Conservation (phyloP, 2,888 invertebrate species). For the Synergus umbraculus region DNA sequence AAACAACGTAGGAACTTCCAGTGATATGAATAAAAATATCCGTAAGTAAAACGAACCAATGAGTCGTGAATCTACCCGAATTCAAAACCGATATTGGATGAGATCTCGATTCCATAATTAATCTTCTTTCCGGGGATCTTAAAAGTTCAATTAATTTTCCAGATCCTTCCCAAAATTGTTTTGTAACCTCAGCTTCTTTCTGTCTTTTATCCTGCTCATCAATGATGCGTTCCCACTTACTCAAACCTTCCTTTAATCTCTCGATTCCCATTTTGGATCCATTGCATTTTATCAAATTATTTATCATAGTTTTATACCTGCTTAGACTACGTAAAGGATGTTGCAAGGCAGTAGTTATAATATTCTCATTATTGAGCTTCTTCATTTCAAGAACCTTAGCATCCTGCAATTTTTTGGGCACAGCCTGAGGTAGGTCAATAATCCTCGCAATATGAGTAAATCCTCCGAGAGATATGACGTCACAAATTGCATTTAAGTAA, state of each 20-base stretch:
- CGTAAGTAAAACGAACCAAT: conserved; percentile 89
- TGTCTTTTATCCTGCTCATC: conserved; percentile 82
- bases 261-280: conserved; percentile 78
- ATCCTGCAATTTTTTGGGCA: conserved; percentile 80
- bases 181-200: conserved; percentile 84
- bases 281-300: conserved; percentile 79
- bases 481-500: conserved; percentile 85
- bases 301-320: conserved; percentile 82
- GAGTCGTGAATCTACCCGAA: conserved; percentile 86
- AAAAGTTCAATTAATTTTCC: conserved; percentile 83
- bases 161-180: conserved; percentile 86
- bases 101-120: conserved; percentile 87
- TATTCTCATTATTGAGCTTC: conserved; percentile 80
- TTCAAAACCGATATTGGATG: conserved; percentile 84
- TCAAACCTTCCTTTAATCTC: conserved; percentile 80
- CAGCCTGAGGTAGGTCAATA: conserved; percentile 81
- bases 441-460: conserved; percentile 83
- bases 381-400: conserved; percentile 80
- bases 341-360: conserved; percentile 81
- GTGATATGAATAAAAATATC: conserved; percentile 88
- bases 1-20: conserved; percentile 83
- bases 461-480: conserved; percentile 86
- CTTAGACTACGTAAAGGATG: conserved; percentile 80
- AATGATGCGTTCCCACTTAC: conserved; percentile 82
- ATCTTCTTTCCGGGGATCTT: conserved; percentile 83